phyloP scores from a whole-genome alignment of 1,140 invertebrate species.

The Chrysopa pallens region DNA sequence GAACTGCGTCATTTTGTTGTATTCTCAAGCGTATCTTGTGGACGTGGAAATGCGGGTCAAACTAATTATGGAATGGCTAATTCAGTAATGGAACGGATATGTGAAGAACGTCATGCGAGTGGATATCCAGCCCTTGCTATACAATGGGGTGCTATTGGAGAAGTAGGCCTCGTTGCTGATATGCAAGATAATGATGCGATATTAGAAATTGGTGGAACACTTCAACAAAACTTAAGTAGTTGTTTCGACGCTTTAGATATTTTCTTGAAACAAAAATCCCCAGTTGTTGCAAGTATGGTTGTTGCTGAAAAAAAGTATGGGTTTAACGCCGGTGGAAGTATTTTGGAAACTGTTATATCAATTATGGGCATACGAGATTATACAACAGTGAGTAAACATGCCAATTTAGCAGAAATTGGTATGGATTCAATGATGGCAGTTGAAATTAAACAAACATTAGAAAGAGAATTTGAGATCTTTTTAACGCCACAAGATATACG shows the following conservation, averaged over 20 bases:
- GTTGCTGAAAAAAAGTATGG: constrained; percentile 49
- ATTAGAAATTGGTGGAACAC: constrained; percentile 36
- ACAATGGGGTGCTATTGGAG: constrained; percentile 27
- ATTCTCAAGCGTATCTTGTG: constrained; percentile 30
- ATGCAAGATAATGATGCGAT: constrained; percentile 24
- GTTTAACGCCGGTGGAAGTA: constrained; percentile 31
- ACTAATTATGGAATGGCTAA: constrained; percentile 49
- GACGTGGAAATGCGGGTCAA: constrained; percentile 46
- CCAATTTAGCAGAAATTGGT: constrained; percentile 64
- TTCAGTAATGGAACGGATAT: constrained; percentile 43
- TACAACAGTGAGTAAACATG: constrained; percentile 39
- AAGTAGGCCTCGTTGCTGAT: constrained; percentile 42
- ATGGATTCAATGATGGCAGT: constrained; percentile 83
- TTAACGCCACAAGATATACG: constrained; percentile 40
- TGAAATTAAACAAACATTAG: constrained; percentile 54
- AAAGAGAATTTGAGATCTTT: constrained; percentile 40
- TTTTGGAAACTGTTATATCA: constrained; percentile 39
- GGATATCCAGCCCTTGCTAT: constrained; percentile 25
- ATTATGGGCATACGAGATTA: constrained; percentile 24
- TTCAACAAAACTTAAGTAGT: constrained; percentile 15
- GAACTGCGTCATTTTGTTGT: constrained; percentile 18
- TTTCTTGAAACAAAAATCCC: constrained; percentile 39
- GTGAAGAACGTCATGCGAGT: constrained; percentile 30
- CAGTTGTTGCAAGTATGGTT: constrained; percentile 62
- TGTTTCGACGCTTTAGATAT: constrained; percentile 45